Conservation (phyloP, 1,140 invertebrate genomes). For the Drosophila rhopaloa region DNA sequence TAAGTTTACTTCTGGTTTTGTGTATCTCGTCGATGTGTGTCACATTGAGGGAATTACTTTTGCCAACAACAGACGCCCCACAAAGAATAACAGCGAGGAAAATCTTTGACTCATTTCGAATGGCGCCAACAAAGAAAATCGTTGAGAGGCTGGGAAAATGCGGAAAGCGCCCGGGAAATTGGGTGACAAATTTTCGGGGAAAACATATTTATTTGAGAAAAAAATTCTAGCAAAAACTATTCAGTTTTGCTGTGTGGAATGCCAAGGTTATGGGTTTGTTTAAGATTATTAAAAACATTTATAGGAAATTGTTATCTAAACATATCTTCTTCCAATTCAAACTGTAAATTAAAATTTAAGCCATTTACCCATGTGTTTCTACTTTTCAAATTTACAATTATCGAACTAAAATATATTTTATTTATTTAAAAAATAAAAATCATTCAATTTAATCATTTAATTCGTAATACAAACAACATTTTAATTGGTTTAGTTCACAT, state of each 20-base stretch:
- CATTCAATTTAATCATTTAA: neutral
- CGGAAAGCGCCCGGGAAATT: constrained; percentile 28
- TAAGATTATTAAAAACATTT: no score
- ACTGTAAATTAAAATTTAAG: no score
- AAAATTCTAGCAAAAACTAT: neutral
- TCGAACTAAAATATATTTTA: neutral
- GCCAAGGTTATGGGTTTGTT: no score
- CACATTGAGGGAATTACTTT: constrained; percentile 41
- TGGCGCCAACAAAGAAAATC: constrained; percentile 45
- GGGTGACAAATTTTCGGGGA: constrained; percentile 21
- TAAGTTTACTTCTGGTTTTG: constrained; percentile 31
- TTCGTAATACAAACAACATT: neutral
- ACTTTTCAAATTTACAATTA: no score
- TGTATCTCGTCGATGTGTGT: constrained; percentile 38
- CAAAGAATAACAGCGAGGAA: constrained; percentile 41
- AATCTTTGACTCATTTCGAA: constrained; percentile 40
- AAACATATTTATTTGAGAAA: neutral
- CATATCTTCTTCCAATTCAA: no score
- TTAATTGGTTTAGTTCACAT: neutral
- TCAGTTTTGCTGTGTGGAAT: neutral
- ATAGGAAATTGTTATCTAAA: no score
- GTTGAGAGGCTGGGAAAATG: neutral
- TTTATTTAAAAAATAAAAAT: neutral
- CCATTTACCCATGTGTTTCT: no score
- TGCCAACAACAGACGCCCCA: constrained; percentile 15